Evolutionary conservation across 1,140 invertebrate species (phyloP).

Genomic region (Asbolus verrucosus): DNA sequence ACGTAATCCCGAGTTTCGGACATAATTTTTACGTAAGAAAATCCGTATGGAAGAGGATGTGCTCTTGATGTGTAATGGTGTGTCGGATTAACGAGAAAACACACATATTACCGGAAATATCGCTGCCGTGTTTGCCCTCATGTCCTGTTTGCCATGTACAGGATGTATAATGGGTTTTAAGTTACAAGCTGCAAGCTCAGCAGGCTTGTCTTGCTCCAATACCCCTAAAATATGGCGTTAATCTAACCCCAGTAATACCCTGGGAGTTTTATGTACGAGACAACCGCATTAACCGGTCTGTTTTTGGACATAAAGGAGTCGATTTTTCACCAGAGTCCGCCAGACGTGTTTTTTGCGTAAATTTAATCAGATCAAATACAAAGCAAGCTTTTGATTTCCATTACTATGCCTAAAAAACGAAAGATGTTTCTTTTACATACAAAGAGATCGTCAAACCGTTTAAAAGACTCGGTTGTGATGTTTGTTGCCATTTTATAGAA

Average conservation of each 20-base stretch:
- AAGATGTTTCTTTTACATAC: too few species aligned
- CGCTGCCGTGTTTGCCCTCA: slow-evolving; percentile 16
- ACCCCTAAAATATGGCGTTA: background rate
- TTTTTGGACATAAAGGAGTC: too few species aligned
- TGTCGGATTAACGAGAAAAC: slow-evolving; percentile 29
- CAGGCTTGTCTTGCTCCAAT: too few species aligned
- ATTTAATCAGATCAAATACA: too few species aligned
- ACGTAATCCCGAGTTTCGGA: slow-evolving; percentile 22
- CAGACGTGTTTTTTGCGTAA: too few species aligned
- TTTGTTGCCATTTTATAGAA: too few species aligned
- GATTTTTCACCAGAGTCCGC: too few species aligned
- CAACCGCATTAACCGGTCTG: background rate
- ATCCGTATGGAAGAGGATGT: background rate
- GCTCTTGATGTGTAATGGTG: slow-evolving; percentile 10
- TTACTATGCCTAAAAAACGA: too few species aligned
- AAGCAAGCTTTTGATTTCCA: too few species aligned
- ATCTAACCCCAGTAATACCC: background rate
- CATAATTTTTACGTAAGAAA: slow-evolving; percentile 10
- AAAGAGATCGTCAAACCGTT: too few species aligned
- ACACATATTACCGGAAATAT: slow-evolving; percentile 31
- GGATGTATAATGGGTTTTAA: slow-evolving; percentile 5
- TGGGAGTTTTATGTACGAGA: background rate
- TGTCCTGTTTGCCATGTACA: slow-evolving; percentile 24
- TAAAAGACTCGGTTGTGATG: too few species aligned
- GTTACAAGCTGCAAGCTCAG: slow-evolving; percentile 13